Conservation (phyloP, 2,797 vertebrate species). For the Delichon dasypus region DNA sequence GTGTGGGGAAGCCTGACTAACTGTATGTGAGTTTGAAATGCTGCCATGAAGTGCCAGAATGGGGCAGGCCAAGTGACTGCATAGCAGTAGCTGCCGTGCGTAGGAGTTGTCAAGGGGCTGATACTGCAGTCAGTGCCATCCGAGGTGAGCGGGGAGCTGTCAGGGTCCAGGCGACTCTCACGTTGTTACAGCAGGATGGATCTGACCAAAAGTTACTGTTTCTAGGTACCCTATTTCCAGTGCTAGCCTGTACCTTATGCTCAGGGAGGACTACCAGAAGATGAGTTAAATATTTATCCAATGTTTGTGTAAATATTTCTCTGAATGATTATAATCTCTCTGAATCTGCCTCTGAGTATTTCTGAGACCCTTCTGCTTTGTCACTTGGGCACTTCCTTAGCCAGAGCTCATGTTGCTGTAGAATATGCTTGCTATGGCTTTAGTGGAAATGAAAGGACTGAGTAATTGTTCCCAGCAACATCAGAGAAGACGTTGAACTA, state of each 20-base stretch:
- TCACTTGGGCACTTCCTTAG: neutral
- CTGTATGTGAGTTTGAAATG: neutral
- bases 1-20: neutral
- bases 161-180: neutral
- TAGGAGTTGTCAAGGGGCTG: neutral
- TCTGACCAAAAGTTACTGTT: neutral
- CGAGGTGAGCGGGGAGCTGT: neutral
- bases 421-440: neutral
- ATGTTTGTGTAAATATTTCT: neutral
- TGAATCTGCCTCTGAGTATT: neutral
- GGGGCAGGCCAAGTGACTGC: neutral
- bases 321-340: neutral
- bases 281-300: neutral
- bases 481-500: neutral
- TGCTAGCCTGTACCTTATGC: neutral
- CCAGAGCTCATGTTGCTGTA: neutral
- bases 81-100: rapidly evolving
- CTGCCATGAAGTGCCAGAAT: neutral
- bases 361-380: neutral
- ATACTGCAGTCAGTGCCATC: neutral
- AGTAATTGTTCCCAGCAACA: neutral
- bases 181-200: rapidly evolving
- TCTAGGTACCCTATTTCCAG: neutral
- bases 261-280: neutral
- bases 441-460: neutral